phyloP scores from a whole-genome alignment of 2,113 vertebrate species.

The Chlorodrepanis virens region DNA sequence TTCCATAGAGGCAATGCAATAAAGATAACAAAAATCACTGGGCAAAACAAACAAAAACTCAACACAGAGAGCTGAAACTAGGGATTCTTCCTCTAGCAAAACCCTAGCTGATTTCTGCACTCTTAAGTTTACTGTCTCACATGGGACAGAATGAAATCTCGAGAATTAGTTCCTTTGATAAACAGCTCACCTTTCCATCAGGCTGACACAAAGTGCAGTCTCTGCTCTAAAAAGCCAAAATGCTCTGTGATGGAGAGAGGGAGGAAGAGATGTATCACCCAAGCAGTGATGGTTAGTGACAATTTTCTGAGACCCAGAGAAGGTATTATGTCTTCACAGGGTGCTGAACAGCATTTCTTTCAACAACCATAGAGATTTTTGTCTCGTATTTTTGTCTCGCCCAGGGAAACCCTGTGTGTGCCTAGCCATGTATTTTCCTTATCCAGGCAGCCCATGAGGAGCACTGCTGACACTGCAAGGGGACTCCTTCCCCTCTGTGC shows the following conservation, averaged over 20 bases:
- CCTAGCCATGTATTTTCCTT: neutral
- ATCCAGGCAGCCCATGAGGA: neutral
- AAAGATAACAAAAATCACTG: neutral
- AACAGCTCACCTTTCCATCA: slow-evolving; percentile 26
- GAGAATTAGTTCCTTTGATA: neutral
- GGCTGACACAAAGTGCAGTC: neutral
- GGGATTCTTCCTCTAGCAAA: neutral
- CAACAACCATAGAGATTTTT: neutral
- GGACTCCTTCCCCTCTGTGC: neutral
- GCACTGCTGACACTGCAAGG: neutral
- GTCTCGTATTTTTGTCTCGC: neutral
- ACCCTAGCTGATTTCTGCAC: neutral
- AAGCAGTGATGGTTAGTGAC: neutral
- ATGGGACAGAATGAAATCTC: neutral
- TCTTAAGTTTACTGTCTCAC: neutral
- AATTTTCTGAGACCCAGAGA: neutral
- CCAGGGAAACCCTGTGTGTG: neutral
- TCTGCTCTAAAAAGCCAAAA: neutral
- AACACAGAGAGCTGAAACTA: neutral
- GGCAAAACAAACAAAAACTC: neutral
- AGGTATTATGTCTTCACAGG: neutral
- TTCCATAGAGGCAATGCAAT: neutral
- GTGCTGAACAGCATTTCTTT: neutral
- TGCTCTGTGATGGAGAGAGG: neutral
- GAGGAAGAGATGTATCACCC: neutral